Percentiles rank a stretch among this genome's conserved stretches.
Evolutionary conservation across 1,140 invertebrate species (phyloP).

Genomic region (Trichoplusia ni): DNA sequence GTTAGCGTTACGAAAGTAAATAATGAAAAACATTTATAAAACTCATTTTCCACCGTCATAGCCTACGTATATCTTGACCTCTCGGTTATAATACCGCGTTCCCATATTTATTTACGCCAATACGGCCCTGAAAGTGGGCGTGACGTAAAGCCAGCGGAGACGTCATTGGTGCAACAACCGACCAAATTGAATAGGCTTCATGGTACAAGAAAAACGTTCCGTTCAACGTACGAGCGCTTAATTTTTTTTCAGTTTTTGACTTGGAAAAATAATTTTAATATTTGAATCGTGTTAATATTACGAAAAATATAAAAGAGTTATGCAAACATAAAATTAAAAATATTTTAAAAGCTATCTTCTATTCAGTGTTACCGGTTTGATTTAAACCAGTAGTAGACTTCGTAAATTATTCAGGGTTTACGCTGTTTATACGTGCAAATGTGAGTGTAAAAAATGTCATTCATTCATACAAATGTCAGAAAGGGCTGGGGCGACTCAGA

Average conservation of each 20-base stretch:
- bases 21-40: constrained; percentile 8
- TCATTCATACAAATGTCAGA: constrained; percentile 74
- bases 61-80: constrained; percentile 51
- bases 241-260: not conserved
- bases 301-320: too few species aligned
- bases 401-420: constrained; percentile 37
- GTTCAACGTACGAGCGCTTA: constrained; percentile 39
- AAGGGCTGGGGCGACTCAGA: constrained; percentile 52
- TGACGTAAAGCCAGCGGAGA: constrained; percentile 69
- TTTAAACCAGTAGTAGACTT: not conserved
- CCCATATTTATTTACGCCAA: constrained; percentile 61
- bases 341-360: too few species aligned
- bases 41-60: constrained; percentile 40
- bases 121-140: constrained; percentile 75
- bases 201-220: constrained; percentile 56
- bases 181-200: constrained; percentile 44
- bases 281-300: too few species aligned
- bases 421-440: constrained; percentile 45
- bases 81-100: constrained; percentile 47
- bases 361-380: too few species aligned
- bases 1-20: not conserved
- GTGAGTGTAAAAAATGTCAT: constrained; percentile 57
- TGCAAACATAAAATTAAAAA: too few species aligned
- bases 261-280: not conserved
- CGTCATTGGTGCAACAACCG: constrained; percentile 65